Percentiles rank a stretch among this genome's conserved stretches.
Conservation (phyloP, 2,888 invertebrate genomes). For the Calameuta pallipes region DNA sequence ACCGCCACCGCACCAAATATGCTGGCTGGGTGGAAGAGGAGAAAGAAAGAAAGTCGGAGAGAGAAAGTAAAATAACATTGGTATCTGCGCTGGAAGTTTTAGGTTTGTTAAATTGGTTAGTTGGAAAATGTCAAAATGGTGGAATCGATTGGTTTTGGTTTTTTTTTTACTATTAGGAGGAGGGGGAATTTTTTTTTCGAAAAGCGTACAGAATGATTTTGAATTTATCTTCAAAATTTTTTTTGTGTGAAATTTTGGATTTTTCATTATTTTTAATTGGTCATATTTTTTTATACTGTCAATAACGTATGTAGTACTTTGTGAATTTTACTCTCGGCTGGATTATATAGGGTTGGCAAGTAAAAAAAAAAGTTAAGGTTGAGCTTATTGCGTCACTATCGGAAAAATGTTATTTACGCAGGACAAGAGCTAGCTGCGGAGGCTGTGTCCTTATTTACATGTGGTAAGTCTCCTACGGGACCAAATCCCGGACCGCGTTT, state of each 20-base stretch:
- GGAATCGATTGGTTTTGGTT: background rate
- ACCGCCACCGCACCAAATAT: conserved; percentile 54
- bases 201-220: no score
- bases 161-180: background rate
- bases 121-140: background rate
- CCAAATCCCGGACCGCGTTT: conserved; percentile 64
- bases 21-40: conserved; percentile 43
- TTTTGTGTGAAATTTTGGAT: no score
- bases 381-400: conserved; percentile 54
- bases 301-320: background rate
- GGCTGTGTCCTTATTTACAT: conserved; percentile 66
- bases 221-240: no score
- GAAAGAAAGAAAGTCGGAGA: conserved; percentile 25
- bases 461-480: conserved; percentile 67
- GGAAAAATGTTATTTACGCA: conserved; percentile 66
- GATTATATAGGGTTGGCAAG: background rate
- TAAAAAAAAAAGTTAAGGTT: background rate
- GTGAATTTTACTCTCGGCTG: background rate
- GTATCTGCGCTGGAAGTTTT: background rate
- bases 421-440: conserved; percentile 50
- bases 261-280: no score
- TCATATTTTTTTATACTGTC: no score
- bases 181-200: background rate
- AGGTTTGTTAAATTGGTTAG: no score
- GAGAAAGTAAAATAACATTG: conserved; percentile 9